Percentiles rank a stretch among this genome's conserved stretches.
These are phyloP conservation scores for Hoplodrina ambigua DNA, from an alignment of 2,888 invertebrate species.

Conservation along the genomic window DNA sequence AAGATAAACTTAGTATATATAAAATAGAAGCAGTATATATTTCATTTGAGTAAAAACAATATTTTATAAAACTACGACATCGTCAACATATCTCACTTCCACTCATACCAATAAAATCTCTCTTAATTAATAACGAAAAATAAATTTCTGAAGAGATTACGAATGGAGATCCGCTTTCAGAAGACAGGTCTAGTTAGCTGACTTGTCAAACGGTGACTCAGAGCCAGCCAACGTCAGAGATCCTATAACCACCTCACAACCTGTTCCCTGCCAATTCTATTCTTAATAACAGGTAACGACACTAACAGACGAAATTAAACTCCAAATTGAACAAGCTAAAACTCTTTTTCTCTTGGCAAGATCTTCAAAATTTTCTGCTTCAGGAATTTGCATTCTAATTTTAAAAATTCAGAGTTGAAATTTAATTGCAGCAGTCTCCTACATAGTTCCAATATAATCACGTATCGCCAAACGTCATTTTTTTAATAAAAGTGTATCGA, in stretches of 20 bases:
- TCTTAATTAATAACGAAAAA: slow-evolving; percentile 45
- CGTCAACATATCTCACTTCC: background rate
- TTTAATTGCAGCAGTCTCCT: slow-evolving; percentile 9
- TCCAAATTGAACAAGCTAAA: slow-evolving; percentile 48
- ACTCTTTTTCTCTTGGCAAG: slow-evolving; percentile 48
- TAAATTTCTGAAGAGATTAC: slow-evolving; percentile 24
- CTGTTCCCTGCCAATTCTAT: slow-evolving; percentile 83
- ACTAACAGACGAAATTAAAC: slow-evolving; percentile 54
- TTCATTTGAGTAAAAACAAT: too few relatives aligned
- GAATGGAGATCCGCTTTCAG: slow-evolving; percentile 53
- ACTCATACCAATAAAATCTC: slow-evolving; percentile 29
- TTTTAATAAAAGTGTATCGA: slow-evolving; percentile 62
- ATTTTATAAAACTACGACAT: background rate
- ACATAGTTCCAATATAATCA: slow-evolving; percentile 55
- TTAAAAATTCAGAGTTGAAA: background rate
- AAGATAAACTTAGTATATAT: too few relatives aligned
- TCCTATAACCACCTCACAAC: slow-evolving; percentile 75
- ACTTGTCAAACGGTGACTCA: slow-evolving; percentile 78
- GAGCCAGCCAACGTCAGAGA: slow-evolving; percentile 74
- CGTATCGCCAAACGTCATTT: slow-evolving; percentile 71
- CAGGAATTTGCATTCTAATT: slow-evolving; percentile 29
- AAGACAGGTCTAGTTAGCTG: slow-evolving; percentile 72
- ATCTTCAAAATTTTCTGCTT: slow-evolving; percentile 8
- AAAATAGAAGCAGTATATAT: too few relatives aligned
- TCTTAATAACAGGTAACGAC: slow-evolving; percentile 73